phyloP scores from a whole-genome alignment of 2,888 invertebrate genomes.

The Piscicola geometra region DNA sequence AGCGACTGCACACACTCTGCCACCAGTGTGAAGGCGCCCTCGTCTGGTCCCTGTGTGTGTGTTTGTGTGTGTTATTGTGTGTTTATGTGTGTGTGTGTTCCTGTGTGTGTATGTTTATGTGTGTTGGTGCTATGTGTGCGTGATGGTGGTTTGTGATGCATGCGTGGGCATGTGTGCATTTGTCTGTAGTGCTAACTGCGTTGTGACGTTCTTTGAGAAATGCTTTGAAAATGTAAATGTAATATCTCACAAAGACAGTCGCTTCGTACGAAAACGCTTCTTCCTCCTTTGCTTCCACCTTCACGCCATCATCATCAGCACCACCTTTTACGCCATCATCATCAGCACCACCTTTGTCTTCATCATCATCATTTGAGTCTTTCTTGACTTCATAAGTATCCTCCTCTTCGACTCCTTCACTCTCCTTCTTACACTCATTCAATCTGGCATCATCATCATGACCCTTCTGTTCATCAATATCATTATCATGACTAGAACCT shows the following conservation, averaged over 20 bases:
- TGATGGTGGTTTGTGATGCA: neutral
- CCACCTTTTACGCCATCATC: neutral
- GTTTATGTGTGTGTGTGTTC: neutral
- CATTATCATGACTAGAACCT: neutral
- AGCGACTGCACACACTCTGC: slow-evolving; percentile 59
- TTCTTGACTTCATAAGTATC: neutral
- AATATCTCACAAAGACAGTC: too few relatives aligned
- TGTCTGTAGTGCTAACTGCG: too few relatives aligned
- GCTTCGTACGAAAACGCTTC: neutral
- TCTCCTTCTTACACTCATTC: neutral
- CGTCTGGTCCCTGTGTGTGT: slow-evolving; percentile 47
- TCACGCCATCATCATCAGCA: neutral
- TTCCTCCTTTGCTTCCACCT: neutral
- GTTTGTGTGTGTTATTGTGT: neutral
- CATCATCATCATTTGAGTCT: neutral
- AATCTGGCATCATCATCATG: neutral
- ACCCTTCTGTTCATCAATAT: neutral
- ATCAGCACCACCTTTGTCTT: neutral
- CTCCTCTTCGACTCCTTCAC: too few relatives aligned
- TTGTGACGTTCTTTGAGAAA: too few relatives aligned
- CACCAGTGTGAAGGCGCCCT: slow-evolving; percentile 57
- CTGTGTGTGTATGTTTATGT: neutral
- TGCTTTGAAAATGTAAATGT: too few relatives aligned
- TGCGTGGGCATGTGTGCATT: neutral
- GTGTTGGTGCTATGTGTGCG: neutral